These are phyloP conservation scores for Tupaia chinensis DNA, from an alignment of 2,113 vertebrate genomes.

Conservation along the genomic window DNA sequence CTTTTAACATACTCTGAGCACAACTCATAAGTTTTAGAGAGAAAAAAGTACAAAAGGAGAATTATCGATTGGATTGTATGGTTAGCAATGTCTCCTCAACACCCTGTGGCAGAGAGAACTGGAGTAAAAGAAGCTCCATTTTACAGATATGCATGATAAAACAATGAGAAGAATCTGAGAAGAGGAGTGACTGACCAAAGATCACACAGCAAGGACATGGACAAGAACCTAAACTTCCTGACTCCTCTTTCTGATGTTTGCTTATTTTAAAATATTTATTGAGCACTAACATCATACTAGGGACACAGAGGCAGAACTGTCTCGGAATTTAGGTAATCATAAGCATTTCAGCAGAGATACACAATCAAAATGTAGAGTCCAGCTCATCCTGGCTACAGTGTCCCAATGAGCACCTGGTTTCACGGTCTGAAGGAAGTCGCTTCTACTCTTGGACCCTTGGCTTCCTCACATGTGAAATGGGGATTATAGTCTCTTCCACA, in stretches of 20 bases:
- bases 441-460: neutral
- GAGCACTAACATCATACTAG: neutral
- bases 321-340: fast-evolving
- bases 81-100: neutral
- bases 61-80: neutral
- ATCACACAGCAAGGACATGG: neutral
- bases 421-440: neutral
- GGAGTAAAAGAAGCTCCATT: neutral
- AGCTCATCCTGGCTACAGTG: neutral
- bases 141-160: neutral
- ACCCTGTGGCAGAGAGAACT: neutral
- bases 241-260: neutral
- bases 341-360: neutral
- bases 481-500: neutral
- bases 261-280: neutral
- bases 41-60: neutral
- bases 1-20: neutral
- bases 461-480: neutral
- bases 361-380: neutral
- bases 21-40: neutral
- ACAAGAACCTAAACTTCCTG: neutral
- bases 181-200: neutral
- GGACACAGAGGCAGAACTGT: neutral
- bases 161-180: neutral
- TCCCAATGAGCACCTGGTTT: no score